phyloP scores from a whole-genome alignment of 2,113 vertebrate species.

The Leptosomus discolor region DNA sequence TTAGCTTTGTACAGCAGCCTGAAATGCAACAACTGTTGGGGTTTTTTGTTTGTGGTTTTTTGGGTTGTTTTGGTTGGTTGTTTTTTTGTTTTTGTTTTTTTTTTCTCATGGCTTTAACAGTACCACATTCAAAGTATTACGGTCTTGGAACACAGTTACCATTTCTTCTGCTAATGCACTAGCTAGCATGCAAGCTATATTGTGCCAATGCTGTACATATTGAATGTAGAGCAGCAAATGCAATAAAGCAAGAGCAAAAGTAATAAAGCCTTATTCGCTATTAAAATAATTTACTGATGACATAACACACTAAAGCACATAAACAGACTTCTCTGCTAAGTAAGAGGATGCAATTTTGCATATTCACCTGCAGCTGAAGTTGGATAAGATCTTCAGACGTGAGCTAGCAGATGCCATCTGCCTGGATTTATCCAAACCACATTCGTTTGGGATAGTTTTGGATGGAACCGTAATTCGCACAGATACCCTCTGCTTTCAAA shows the following conservation, averaged over 20 bases:
- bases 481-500: background rate
- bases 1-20: background rate
- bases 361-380: background rate
- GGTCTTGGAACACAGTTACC: background rate
- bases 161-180: constrained; percentile 22
- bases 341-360: background rate
- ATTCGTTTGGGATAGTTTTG: background rate
- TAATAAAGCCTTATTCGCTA: constrained; percentile 46
- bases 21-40: background rate
- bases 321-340: background rate
- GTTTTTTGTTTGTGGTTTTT: background rate
- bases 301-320: background rate
- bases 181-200: constrained; percentile 30
- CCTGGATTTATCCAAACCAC: background rate
- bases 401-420: background rate
- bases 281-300: constrained; percentile 27
- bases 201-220: constrained; percentile 38
- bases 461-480: background rate
- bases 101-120: background rate
- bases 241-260: constrained; percentile 60
- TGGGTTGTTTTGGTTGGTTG: background rate
- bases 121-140: background rate
- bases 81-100: background rate
- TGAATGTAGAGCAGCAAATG: constrained; percentile 58
- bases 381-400: background rate